These are phyloP conservation scores for Podiceps cristatus DNA, from an alignment of 2,113 vertebrate species.

Conservation along the genomic window DNA sequence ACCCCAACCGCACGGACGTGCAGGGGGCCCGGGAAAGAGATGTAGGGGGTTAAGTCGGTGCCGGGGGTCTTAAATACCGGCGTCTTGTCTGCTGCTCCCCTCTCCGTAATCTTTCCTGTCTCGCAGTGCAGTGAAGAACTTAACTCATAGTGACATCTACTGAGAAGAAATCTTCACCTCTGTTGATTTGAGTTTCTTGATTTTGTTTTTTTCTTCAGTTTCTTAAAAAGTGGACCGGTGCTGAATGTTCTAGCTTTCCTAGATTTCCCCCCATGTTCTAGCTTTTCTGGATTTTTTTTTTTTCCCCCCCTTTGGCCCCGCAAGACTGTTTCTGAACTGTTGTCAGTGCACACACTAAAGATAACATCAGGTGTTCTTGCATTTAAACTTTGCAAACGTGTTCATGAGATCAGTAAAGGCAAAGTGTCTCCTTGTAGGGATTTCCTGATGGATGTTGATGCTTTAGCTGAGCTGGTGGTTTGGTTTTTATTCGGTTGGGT, in stretches of 20 bases:
- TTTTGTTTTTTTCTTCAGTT: neutral
- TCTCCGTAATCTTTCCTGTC: fast-evolving
- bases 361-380: fast-evolving
- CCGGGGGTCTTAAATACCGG: fast-evolving
- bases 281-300: too few relatives aligned
- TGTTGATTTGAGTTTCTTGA: neutral
- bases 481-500: too few relatives aligned
- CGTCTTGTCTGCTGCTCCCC: neutral
- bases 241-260: too few relatives aligned
- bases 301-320: too few relatives aligned
- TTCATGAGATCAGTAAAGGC: neutral
- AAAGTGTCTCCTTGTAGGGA: fast-evolving
- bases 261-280: fast-evolving
- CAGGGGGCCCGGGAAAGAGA: fast-evolving
- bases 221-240: fast-evolving
- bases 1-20: fast-evolving
- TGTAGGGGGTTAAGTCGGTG: neutral
- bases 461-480: neutral
- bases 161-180: neutral
- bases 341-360: fast-evolving
- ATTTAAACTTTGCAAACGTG: fast-evolving
- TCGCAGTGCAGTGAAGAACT: fast-evolving
- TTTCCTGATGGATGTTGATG: fast-evolving
- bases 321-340: neutral
- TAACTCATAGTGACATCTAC: fast-evolving